These are phyloP conservation scores for Drosophila triauraria DNA, from an alignment of 1,140 invertebrate genomes.

Conservation along the genomic window DNA sequence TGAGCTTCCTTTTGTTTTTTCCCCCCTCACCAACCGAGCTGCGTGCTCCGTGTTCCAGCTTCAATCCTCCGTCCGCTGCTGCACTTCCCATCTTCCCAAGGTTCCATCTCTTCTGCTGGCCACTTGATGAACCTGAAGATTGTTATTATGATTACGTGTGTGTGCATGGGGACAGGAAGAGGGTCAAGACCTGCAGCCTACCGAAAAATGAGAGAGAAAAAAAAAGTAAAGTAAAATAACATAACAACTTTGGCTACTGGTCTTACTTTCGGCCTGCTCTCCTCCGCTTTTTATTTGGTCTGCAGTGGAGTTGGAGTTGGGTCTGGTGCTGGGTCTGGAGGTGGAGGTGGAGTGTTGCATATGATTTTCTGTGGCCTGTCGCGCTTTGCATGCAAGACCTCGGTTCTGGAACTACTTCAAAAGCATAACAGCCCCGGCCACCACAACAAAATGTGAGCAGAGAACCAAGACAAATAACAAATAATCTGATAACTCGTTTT, in stretches of 20 bases:
- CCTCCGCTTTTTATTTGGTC: constrained; percentile 32
- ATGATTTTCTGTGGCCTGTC: constrained; percentile 66
- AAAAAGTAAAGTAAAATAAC: constrained; percentile 35
- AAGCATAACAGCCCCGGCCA: constrained; percentile 56
- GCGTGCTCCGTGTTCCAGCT: constrained; percentile 13
- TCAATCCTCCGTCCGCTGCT: constrained; percentile 8
- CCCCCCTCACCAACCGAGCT: background rate
- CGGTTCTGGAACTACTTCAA: constrained; percentile 70
- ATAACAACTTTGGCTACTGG: constrained; percentile 76
- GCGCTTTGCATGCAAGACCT: constrained; percentile 78
- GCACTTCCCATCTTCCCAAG: constrained; percentile 25
- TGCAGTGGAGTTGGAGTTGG: constrained; percentile 36
- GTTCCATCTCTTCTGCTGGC: constrained; percentile 31
- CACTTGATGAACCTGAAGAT: constrained; percentile 56
- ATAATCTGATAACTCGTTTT: constrained; percentile 84
- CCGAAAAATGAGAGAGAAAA: constrained; percentile 19
- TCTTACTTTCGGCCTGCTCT: constrained; percentile 58
- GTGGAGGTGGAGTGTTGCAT: constrained; percentile 63
- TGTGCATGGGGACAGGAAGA: constrained; percentile 44
- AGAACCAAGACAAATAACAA: constrained; percentile 78
- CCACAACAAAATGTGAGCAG: constrained; percentile 39
- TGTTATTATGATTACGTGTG: constrained; percentile 57
- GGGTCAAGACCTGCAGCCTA: constrained; percentile 59
- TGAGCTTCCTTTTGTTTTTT: constrained; percentile 61
- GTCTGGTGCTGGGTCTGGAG: background rate